Base-by-base conservation (phyloP, 2,797 vertebrate genomes). In the Xenentodon cancila region DNA sequence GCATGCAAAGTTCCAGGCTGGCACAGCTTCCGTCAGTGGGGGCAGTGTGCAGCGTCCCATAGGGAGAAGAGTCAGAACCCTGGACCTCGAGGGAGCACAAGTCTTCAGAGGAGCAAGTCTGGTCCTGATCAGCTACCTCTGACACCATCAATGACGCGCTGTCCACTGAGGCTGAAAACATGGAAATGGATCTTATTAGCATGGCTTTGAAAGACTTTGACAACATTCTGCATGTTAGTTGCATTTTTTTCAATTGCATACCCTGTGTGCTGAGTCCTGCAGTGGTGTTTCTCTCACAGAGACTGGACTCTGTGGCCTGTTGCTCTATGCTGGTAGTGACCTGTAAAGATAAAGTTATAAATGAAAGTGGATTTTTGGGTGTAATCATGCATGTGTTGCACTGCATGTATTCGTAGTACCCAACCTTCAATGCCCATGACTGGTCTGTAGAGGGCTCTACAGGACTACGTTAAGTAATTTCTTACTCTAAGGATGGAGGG, bases 211-310 rank as follows among this genome's bases (percentile, higher is more conserved):
- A 46, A 52, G 16, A 61, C 7, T 58, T 30, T 2, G 0, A 49
- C 40, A 46, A 15, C n/a, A 13, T 25, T 25, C 34, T 32, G 32
- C 32, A 7, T 9, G 32, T 32, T 32, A 1, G 11, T 55, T 51
- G 61, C 18, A 58, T 22, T 13, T 47, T 25, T 30, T 59, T 1
- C 1, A 18, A 1, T 4, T 11, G 47, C 53, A 90, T 91, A 99
- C 97, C 97, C 93, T 95, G 96, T 13, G 94, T 93, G 83, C 94
- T 95, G 76, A 96, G 92, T 75, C 92, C 94, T 5, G 89, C 90
- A 1, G 92, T 87, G 1, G 77, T 68, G 69, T 94, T 95, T 67
- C 94, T 93, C 64, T 96, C 96, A 71, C 91, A 92, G 7, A 93
- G 66, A 68, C 93, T 94, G 37, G 94, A 92, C 66, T 92, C 95